These are phyloP conservation scores for Luperina nickerlii DNA, from an alignment of 2,888 invertebrate species.

Conservation along the genomic window DNA sequence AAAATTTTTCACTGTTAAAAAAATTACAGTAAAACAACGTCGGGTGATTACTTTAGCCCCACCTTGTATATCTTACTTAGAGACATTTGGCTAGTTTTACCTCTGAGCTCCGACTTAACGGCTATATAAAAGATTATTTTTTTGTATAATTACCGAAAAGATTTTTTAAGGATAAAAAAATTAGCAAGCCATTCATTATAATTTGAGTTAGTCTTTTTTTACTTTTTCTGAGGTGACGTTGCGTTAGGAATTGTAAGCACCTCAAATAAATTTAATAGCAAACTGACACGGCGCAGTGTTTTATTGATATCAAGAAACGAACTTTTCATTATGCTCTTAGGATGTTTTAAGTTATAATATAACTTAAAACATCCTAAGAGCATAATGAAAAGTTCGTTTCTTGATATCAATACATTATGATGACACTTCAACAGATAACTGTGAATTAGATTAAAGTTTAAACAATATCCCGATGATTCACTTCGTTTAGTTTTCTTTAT, in stretches of 20 bases:
- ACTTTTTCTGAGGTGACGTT: background rate
- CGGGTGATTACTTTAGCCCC: no score
- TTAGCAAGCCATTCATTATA: background rate
- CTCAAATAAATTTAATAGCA: slow-evolving; percentile 25
- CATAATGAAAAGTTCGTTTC: no score
- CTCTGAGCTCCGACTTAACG: background rate
- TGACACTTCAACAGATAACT: slow-evolving; percentile 7
- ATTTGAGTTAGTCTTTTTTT: background rate
- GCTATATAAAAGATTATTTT: background rate
- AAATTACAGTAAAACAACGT: no score
- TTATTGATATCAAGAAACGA: slow-evolving; percentile 23
- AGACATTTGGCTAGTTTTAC: slow-evolving; percentile 13
- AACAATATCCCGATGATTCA: slow-evolving; percentile 2
- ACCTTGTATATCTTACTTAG: slow-evolving; percentile 14
- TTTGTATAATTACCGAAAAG: background rate
- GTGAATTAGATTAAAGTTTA: slow-evolving; percentile 8
- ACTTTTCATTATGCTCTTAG: slow-evolving; percentile 15
- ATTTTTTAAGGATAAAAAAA: background rate
- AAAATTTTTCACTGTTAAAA: no score
- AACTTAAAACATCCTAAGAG: no score
- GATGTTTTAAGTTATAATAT: slow-evolving; percentile 14
- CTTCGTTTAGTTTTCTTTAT: slow-evolving; percentile 2
- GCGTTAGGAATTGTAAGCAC: background rate
- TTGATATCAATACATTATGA: background rate
- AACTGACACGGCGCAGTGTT: background rate